A percentile compares a stretch with the other conserved stretches of the same genome.
These are phyloP conservation scores for Hippocampus comes DNA, from an alignment of 2,113 vertebrate species.

Conservation along the genomic window DNA sequence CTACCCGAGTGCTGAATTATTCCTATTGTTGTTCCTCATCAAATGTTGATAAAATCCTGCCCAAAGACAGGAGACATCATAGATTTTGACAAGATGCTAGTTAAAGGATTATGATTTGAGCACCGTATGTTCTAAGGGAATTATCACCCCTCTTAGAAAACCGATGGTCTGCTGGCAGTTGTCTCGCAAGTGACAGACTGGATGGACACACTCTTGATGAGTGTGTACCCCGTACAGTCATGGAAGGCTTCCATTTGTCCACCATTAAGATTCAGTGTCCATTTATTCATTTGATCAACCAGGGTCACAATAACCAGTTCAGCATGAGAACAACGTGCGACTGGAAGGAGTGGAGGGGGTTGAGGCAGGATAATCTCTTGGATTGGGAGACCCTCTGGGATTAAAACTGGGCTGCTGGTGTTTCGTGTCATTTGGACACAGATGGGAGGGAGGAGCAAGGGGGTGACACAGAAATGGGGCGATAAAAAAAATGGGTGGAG, in stretches of 20 bases:
- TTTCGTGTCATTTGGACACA: conserved; percentile 49
- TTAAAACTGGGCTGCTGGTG: conserved; percentile 57
- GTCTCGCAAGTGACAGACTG: background rate
- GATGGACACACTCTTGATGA: background rate
- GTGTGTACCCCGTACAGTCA: conserved; percentile 12
- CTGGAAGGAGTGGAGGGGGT: conserved; percentile 28
- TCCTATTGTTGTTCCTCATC: background rate
- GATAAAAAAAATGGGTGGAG: conserved; percentile 8
- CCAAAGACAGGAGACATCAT: conserved; percentile 28
- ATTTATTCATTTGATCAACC: conserved; percentile 42
- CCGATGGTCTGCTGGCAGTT: conserved; percentile 13
- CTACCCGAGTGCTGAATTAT: background rate
- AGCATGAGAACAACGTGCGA: conserved; percentile 36
- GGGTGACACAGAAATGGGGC: conserved; percentile 21
- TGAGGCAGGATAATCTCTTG: conserved; percentile 67
- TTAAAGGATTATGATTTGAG: conserved; percentile 64
- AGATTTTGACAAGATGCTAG: conserved; percentile 47
- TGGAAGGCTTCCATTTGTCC: conserved; percentile 41
- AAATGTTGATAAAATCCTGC: background rate
- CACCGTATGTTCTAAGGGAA: conserved; percentile 53
- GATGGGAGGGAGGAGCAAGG: conserved; percentile 41
- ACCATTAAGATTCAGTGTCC: conserved; percentile 19
- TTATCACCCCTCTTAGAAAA: conserved; percentile 29
- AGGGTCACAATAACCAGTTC: conserved; percentile 42
- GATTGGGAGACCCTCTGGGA: conserved; percentile 69